Evolutionary conservation across 2,888 invertebrate species (phyloP).

Genomic region (Megastigmus dorsalis): DNA sequence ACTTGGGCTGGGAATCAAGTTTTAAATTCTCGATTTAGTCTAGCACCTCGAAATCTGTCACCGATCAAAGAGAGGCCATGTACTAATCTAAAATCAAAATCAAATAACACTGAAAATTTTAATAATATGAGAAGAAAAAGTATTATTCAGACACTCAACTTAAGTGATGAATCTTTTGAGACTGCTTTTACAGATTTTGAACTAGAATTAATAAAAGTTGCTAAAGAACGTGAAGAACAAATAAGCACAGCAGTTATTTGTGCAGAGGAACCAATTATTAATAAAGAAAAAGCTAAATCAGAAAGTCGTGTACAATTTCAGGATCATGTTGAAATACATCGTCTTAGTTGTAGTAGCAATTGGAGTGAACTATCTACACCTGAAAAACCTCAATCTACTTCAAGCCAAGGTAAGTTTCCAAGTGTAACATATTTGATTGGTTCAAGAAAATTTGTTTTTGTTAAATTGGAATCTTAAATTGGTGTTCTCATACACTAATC

Average conservation of each 20-base stretch:
- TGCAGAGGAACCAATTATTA: constrained; percentile 8
- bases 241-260: constrained; percentile 10
- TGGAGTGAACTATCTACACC: constrained; percentile 56
- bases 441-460: too few species aligned
- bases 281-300: constrained; percentile 14
- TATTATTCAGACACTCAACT: constrained; percentile 60
- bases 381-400: constrained; percentile 47
- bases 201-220: constrained; percentile 69
- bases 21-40: constrained; percentile 36
- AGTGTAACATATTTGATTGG: background rate
- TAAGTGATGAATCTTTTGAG: constrained; percentile 61
- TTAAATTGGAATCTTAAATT: background rate
- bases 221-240: constrained; percentile 57
- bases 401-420: constrained; percentile 18
- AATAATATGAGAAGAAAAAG: constrained; percentile 56
- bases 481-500: too few species aligned
- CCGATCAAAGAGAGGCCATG: constrained; percentile 59
- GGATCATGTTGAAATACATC: constrained; percentile 46
- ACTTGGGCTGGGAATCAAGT: constrained; percentile 67
- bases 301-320: constrained; percentile 48
- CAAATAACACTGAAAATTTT: background rate
- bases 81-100: constrained; percentile 33
- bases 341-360: constrained; percentile 38
- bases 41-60: constrained; percentile 48
- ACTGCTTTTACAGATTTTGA: constrained; percentile 71